Base-by-base conservation (phyloP, 1,140 invertebrate genomes). In the Camponotus vicinus region DNA sequence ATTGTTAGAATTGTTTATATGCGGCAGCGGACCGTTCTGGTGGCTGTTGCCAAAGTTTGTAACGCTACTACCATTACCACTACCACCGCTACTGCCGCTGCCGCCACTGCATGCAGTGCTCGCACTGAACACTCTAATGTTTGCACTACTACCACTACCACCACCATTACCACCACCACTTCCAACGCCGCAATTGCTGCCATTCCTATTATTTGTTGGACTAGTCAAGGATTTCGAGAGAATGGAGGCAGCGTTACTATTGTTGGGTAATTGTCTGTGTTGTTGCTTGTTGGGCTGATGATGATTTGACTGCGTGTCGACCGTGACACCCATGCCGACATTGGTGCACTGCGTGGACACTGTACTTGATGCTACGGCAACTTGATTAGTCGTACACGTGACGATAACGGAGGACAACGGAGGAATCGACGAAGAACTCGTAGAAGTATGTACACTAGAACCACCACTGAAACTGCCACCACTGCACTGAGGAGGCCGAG, bases 161-260 rank as follows among this genome's bases (percentile, higher is more conserved):
- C 87, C 69, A 84, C 87, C 91, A 52, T 52, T 40, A 83, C 88
- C 86, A 86, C 69, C 71, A 69, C 82, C 79, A 66, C 86, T 76
- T 76, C 88, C 86, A 83, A 64, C 77, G 77, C 85, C 77, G 73
- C 87, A 89, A 76, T 80, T 86, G 45, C 90, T 79, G 55, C 88
- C 83, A 86, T 89, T 92, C 64, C 92, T 93, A 84, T 92, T 95
- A 91, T 93, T 94, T 89, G 92, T 93, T 86, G 94, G 93, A 94
- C 93, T 95, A 94, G 93, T 94, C 90, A 95, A 87, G 71, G 94
- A 94, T 90, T 95, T 95, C 42, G 94, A 95, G 42, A 95, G 86
- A 92, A 95, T 93, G 34, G 95, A 94, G 82, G 93, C 93, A 80
- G 91, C 73, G 52, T 70, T 90, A 86, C 89, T 92, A 71, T 94